phyloP scores from a whole-genome alignment of 1,140 invertebrate species.

The Formica exsecta region DNA sequence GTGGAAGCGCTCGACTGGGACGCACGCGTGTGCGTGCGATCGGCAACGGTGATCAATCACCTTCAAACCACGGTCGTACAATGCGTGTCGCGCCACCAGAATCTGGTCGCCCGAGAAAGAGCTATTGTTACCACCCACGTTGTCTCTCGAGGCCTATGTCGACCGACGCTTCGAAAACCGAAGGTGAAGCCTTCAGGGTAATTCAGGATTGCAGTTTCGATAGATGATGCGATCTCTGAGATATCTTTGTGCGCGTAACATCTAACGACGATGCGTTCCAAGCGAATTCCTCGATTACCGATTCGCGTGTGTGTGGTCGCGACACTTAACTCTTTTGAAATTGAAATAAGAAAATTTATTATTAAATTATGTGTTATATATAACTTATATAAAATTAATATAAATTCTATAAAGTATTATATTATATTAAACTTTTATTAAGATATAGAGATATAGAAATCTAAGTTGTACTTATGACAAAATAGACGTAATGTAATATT shows the following conservation, averaged over 20 bases:
- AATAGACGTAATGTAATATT: neutral
- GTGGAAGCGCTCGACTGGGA: slow-evolving; percentile 24
- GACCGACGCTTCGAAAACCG: slow-evolving; percentile 31
- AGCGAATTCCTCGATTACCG: neutral
- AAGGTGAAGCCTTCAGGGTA: slow-evolving; percentile 23
- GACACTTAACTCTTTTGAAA: neutral
- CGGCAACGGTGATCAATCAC: slow-evolving; percentile 77
- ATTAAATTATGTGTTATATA: neutral
- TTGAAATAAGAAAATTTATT: neutral
- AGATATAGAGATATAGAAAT: neutral
- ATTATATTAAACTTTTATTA: too few relatives aligned
- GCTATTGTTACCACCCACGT: slow-evolving; percentile 83
- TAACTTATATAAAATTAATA: too few relatives aligned
- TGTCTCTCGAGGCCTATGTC: slow-evolving; percentile 62
- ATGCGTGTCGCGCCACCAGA: slow-evolving; percentile 77
- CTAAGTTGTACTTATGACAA: neutral
- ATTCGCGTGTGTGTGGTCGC: neutral
- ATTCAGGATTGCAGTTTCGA: slow-evolving; percentile 52
- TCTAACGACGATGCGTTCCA: slow-evolving; percentile 22
- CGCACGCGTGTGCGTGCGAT: slow-evolving; percentile 73
- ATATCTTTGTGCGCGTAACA: slow-evolving; percentile 4
- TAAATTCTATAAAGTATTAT: too few relatives aligned
- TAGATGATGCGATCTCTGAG: slow-evolving; percentile 49
- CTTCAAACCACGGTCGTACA: slow-evolving; percentile 75
- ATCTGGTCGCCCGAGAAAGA: slow-evolving; percentile 76